Evolutionary conservation across 2,888 invertebrate species (phyloP).

Genomic region (Pycnomerus fuliginosus): DNA sequence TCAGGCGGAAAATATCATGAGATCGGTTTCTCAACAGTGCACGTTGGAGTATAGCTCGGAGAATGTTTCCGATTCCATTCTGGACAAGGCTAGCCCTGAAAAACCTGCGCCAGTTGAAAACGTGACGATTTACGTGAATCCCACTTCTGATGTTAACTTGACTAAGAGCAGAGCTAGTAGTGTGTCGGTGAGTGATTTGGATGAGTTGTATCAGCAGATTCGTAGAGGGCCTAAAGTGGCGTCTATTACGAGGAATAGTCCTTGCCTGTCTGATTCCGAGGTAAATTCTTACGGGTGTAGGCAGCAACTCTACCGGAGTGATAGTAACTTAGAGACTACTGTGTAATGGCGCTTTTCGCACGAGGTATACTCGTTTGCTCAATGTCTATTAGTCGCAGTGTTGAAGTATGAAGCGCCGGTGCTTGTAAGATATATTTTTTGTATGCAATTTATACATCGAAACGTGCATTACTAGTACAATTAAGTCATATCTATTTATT

Average conservation of each 20-base stretch:
- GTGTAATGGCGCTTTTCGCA: background rate
- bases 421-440: background rate
- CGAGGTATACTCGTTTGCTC: background rate
- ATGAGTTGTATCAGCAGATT: constrained; percentile 71
- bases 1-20: constrained; percentile 48
- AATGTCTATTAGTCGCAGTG: background rate
- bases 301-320: constrained; percentile 1
- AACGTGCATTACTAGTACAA: constrained; percentile 31
- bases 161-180: constrained; percentile 58
- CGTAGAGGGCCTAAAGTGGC: constrained; percentile 48
- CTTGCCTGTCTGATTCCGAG: constrained; percentile 47
- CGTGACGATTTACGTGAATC: constrained; percentile 52
- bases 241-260: constrained; percentile 32
- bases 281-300: constrained; percentile 36
- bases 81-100: constrained; percentile 38
- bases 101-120: constrained; percentile 23
- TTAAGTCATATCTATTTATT: too few species aligned
- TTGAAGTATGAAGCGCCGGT: too few species aligned
- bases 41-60: constrained; percentile 69
- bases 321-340: background rate
- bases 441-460: constrained; percentile 20
- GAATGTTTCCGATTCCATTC: constrained; percentile 49
- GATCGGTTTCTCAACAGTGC: constrained; percentile 70
- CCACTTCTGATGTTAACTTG: constrained; percentile 51
- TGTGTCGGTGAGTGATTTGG: constrained; percentile 60